Conservation (phyloP, 2,888 invertebrate genomes). For the Drosophila stalkeri region DNA sequence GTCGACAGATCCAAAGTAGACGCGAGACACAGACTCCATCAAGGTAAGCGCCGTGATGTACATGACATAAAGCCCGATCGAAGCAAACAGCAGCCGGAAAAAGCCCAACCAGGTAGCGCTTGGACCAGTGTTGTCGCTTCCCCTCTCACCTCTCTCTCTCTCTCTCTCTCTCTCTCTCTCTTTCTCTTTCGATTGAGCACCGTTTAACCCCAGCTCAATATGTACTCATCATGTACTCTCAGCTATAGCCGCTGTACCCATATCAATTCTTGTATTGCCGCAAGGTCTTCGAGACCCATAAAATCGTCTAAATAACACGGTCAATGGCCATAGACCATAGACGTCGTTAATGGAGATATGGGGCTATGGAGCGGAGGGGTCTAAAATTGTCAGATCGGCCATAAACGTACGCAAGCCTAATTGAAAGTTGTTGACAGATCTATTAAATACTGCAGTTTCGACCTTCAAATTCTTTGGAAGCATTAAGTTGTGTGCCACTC, state of each 20-base stretch:
- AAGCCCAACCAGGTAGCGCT: constrained; percentile 30
- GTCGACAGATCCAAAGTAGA: constrained; percentile 18
- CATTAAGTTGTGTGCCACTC: neutral
- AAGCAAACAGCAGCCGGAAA: constrained; percentile 23
- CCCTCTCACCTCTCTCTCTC: neutral
- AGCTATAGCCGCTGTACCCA: constrained; percentile 16
- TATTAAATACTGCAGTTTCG: constrained; percentile 15
- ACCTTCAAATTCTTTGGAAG: neutral
- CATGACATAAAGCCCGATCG: constrained; percentile 27
- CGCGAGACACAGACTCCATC: constrained; percentile 23
- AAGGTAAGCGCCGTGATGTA: constrained; percentile 34
- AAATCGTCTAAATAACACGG: constrained; percentile 18
- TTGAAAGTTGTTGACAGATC: constrained; percentile 22
- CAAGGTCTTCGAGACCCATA: constrained; percentile 37
- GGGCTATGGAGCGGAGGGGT: neutral
- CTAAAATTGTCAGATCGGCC: constrained; percentile 10
- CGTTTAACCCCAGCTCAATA: constrained; percentile 31
- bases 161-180: neutral
- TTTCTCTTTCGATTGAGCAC: constrained; percentile 17
- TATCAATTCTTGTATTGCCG: constrained; percentile 40
- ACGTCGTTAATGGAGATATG: neutral
- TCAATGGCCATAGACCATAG: constrained; percentile 7
- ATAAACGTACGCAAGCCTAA: constrained; percentile 8
- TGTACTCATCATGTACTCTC: constrained; percentile 22
- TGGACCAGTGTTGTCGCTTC: constrained; percentile 7